Evolutionary conservation across 2,888 invertebrate species (phyloP).

Genomic region (Mythimna lalbum): DNA sequence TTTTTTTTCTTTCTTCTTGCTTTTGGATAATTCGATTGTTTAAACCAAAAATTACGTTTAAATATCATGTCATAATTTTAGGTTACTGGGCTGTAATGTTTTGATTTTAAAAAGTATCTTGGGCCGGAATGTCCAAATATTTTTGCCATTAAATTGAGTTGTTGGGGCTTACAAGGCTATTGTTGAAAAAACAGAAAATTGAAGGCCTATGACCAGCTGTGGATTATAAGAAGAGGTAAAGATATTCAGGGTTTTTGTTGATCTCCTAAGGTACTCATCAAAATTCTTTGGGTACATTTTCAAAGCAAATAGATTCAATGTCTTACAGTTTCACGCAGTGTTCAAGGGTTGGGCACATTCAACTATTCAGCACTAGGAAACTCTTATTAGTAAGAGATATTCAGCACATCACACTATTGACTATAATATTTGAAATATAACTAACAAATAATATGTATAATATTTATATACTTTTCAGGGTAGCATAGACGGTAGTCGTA

Average conservation of each 20-base stretch:
- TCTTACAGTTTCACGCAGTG: constrained; percentile 25
- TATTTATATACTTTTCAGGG: constrained; percentile 52
- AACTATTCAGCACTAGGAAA: constrained; percentile 17
- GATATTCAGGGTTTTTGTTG: constrained; percentile 3
- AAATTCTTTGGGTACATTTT: not conserved
- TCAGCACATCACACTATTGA: constrained; percentile 23
- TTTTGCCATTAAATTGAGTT: too few relatives aligned
- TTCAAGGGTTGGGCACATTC: constrained; percentile 29
- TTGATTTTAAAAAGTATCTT: too few relatives aligned
- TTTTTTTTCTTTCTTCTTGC: too few relatives aligned
- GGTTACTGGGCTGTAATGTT: too few relatives aligned
- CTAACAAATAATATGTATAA: constrained; percentile 45
- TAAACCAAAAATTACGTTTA: too few relatives aligned
- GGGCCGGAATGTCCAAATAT: too few relatives aligned
- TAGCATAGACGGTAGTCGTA: constrained; percentile 44
- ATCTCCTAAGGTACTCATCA: not conserved
- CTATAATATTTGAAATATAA: constrained; percentile 8
- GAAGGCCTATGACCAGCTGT: constrained; percentile 1
- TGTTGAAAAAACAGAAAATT: not conserved
- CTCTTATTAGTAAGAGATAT: constrained; percentile 7
- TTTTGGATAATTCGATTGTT: too few relatives aligned
- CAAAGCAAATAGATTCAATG: not conserved
- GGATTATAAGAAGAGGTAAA: not conserved
- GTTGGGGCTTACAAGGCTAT: too few relatives aligned
- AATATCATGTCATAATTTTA: too few relatives aligned